These are phyloP conservation scores for Acrossocheilus wenchowensis DNA, from an alignment of 2,797 vertebrate genomes.

Conservation along the genomic window DNA sequence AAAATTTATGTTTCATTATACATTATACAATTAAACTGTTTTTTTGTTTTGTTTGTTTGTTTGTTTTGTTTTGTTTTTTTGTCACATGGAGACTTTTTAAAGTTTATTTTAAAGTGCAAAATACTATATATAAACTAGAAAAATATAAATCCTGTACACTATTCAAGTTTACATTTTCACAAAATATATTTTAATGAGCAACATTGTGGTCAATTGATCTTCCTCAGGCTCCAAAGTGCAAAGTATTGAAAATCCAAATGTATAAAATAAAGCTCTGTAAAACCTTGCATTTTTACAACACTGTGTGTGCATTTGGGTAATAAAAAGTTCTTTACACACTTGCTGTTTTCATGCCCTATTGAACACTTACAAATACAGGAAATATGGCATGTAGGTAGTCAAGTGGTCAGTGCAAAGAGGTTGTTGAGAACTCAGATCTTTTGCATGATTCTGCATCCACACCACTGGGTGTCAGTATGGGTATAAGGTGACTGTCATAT, in stretches of 20 bases:
- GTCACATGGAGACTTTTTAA: neutral
- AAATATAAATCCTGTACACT: neutral
- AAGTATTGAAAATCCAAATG: neutral
- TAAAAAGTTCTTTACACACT: neutral
- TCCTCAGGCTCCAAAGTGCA: neutral
- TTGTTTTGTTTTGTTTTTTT: neutral
- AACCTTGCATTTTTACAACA: neutral
- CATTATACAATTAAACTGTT: neutral
- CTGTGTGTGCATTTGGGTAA: neutral
- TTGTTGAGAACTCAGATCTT: neutral
- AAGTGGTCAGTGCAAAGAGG: neutral
- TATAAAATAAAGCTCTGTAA: neutral
- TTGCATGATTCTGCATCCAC: neutral
- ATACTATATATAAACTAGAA: neutral
- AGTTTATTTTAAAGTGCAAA: neutral
- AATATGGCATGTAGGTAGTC: neutral
- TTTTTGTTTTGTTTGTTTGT: neutral
- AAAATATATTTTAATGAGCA: neutral
- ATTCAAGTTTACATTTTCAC: neutral
- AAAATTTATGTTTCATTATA: neutral
- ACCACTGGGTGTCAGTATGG: neutral
- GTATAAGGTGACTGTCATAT: neutral
- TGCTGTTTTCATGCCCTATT: neutral
- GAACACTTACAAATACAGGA: neutral
- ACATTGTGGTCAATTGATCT: neutral